These are phyloP conservation scores for Heterotis niloticus DNA, from an alignment of 2,113 vertebrate genomes.

Conservation along the genomic window DNA sequence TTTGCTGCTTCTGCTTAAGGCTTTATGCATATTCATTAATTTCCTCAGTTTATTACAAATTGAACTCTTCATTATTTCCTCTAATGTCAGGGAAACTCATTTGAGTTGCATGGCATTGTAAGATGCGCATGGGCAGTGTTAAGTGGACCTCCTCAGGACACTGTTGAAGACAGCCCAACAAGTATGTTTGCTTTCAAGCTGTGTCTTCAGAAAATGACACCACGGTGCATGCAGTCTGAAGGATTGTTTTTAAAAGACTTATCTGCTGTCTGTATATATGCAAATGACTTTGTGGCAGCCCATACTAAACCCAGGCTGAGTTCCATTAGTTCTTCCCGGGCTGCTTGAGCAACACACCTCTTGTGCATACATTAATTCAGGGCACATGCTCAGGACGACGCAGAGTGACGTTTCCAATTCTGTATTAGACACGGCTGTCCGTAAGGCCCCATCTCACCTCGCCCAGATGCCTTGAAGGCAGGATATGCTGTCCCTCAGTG, in stretches of 20 bases:
- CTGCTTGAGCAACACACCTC: neutral
- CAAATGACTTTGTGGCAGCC: neutral
- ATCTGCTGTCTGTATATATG: constrained; percentile 16
- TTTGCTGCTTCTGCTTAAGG: neutral
- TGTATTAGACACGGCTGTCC: neutral
- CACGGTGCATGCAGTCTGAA: neutral
- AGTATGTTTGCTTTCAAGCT: neutral
- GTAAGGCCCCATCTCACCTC: neutral
- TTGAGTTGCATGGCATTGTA: neutral
- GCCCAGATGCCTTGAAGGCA: neutral
- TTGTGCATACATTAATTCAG: neutral
- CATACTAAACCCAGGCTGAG: neutral
- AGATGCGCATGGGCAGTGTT: neutral
- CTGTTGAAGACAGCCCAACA: neutral
- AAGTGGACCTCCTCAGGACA: neutral
- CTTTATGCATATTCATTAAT: neutral
- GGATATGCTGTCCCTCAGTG: neutral
- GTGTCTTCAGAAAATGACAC: neutral
- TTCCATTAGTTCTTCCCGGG: neutral
- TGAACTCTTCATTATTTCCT: constrained; percentile 8
- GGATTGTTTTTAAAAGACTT: neutral
- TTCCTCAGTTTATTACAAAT: neutral
- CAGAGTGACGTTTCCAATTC: neutral
- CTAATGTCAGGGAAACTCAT: neutral
- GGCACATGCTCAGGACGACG: neutral